Percentiles rank a stretch among this genome's conserved stretches.
phyloP scores from a whole-genome alignment of 2,113 vertebrate genomes.

The Crotophaga sulcirostris region DNA sequence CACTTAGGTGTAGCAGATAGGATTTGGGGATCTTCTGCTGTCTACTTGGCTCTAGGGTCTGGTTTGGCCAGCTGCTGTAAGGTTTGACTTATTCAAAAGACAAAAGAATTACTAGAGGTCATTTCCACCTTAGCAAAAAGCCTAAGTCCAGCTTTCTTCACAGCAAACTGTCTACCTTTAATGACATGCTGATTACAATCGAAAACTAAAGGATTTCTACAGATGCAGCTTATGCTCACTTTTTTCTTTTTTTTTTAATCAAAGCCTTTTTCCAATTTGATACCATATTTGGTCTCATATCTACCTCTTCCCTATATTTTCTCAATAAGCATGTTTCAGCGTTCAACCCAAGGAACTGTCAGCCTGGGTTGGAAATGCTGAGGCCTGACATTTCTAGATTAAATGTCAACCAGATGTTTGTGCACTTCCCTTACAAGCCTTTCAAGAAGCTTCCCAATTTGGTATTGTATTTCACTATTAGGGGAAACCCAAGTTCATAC shows the following conservation, averaged over 20 bases:
- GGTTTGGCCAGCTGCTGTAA: not conserved
- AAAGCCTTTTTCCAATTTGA: not conserved
- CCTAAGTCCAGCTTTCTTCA: not conserved
- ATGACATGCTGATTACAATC: not conserved
- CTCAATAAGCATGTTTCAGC: constrained; percentile 19
- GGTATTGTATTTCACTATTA: constrained; percentile 16
- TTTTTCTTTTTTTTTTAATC: not conserved
- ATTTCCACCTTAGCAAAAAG: not conserved
- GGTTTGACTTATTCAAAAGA: not conserved
- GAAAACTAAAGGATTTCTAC: not conserved
- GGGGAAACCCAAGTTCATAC: not conserved
- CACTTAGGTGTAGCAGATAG: accelerated
- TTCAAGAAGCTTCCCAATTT: constrained; percentile 10
- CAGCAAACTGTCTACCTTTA: not conserved
- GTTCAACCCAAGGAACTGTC: constrained; percentile 39
- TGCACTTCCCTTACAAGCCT: not conserved
- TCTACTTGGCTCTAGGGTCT: not conserved
- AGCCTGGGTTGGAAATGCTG: constrained; percentile 49
- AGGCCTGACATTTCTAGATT: constrained; percentile 54
- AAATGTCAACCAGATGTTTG: constrained; percentile 65
- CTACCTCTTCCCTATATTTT: constrained; percentile 33
- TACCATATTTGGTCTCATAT: constrained; percentile 1
- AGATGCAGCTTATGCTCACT: not conserved
- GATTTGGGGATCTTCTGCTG: not conserved
- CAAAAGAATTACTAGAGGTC: not conserved